These are phyloP conservation scores for Steatocranus sp. DNA, from an alignment of 2,797 vertebrate genomes.

Conservation along the genomic window DNA sequence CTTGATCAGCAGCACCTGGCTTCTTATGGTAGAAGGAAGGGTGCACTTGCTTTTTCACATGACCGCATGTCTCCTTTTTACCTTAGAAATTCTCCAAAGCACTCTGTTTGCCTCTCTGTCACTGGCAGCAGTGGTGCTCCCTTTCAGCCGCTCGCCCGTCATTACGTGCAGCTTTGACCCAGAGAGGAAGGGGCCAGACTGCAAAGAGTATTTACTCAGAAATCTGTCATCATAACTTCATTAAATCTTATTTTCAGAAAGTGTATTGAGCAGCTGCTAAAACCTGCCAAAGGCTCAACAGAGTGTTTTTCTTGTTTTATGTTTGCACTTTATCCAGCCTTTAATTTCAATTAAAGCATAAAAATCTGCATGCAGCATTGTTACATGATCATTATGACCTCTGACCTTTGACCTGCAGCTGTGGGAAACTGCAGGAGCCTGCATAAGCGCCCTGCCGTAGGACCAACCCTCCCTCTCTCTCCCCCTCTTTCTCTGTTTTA, in stretches of 20 bases:
- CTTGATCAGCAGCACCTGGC: not conserved
- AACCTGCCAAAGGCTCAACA: not conserved
- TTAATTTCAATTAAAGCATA: not conserved
- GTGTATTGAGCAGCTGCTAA: not conserved
- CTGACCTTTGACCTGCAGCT: slow-evolving; percentile 5
- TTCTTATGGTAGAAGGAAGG: not conserved
- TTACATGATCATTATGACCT: not conserved
- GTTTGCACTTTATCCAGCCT: not conserved
- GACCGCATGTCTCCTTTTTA: not conserved
- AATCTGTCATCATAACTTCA: not conserved
- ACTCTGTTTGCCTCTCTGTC: not conserved
- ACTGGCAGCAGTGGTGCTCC: rapidly evolving
- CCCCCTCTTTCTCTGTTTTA: slow-evolving; percentile 32
- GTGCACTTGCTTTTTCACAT: not conserved
- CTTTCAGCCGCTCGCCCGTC: not conserved
- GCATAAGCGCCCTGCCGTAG: not conserved
- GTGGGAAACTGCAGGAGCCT: not conserved
- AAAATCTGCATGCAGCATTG: not conserved
- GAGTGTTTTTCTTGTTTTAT: not conserved
- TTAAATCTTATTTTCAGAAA: rapidly evolving
- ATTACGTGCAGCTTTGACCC: not conserved
- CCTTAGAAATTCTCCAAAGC: not conserved
- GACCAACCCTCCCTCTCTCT: not conserved
- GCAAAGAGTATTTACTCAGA: not conserved
- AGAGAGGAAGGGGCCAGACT: not conserved